These are phyloP conservation scores for Trachurus trachurus DNA, from an alignment of 2,797 vertebrate species.

Conservation along the genomic window DNA sequence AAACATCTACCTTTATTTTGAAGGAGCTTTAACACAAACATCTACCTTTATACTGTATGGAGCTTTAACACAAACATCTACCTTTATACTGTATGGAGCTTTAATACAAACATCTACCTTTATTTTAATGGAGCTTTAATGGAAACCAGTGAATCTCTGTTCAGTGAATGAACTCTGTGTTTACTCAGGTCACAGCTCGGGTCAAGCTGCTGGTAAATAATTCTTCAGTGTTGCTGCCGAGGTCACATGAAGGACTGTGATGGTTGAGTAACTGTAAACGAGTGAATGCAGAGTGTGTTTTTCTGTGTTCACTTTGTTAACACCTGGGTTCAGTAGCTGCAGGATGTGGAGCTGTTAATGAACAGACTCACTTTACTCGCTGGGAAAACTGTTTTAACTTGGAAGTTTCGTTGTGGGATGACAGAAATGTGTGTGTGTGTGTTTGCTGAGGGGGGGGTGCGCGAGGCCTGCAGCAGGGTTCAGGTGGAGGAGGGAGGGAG, in stretches of 20 bases:
- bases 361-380: constrained; percentile 11
- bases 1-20: too few relatives aligned
- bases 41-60: too few relatives aligned
- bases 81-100: too few relatives aligned
- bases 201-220: constrained; percentile 64
- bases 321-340: not conserved
- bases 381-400: not conserved
- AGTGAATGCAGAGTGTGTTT: constrained; percentile 22
- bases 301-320: too few relatives aligned
- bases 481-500: not conserved
- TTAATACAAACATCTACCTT: too few relatives aligned
- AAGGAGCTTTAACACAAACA: too few relatives aligned
- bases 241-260: constrained; percentile 41
- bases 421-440: constrained; percentile 1
- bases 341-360: constrained; percentile 38
- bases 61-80: too few relatives aligned
- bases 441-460: not conserved
- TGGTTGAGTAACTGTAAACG: constrained; percentile 18
- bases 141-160: not conserved
- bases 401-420: not conserved
- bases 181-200: constrained; percentile 6
- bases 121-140: too few relatives aligned
- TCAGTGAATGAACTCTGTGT: constrained; percentile 24
- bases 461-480: not conserved
- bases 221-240: constrained; percentile 26